These are phyloP conservation scores for Oeneis ivallda DNA, from an alignment of 2,888 invertebrate species.

Conservation along the genomic window DNA sequence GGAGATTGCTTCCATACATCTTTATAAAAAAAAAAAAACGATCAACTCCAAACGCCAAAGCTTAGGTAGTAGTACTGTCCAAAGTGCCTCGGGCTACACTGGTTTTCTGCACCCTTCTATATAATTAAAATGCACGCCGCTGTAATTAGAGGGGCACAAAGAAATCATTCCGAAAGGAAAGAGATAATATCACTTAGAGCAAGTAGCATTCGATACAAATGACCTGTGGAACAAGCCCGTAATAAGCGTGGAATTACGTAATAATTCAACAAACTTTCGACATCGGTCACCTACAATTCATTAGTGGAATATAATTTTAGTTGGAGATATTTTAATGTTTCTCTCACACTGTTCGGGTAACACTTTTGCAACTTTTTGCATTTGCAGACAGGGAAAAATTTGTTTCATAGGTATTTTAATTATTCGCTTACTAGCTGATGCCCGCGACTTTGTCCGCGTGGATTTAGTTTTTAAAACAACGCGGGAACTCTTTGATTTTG, in stretches of 20 bases:
- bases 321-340: not conserved
- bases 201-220: slow-evolving; percentile 37
- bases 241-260: slow-evolving; percentile 37
- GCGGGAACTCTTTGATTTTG: too few species aligned
- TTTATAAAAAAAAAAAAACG: not conserved
- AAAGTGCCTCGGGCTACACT: slow-evolving; percentile 53
- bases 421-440: too few species aligned
- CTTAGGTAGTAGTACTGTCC: slow-evolving; percentile 30
- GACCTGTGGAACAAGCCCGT: slow-evolving; percentile 22
- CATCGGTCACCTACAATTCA: slow-evolving; percentile 13
- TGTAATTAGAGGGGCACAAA: slow-evolving; percentile 65
- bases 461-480: too few species aligned
- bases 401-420: too few species aligned
- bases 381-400: too few species aligned
- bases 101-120: slow-evolving; percentile 65
- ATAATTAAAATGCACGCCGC: slow-evolving; percentile 70
- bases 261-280: slow-evolving; percentile 29
- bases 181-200: slow-evolving; percentile 64
- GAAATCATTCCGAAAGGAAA: slow-evolving; percentile 60
- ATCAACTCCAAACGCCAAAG: slow-evolving; percentile 6
- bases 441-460: too few species aligned
- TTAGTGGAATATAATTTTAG: slow-evolving; percentile 14
- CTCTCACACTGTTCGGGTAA: too few species aligned
- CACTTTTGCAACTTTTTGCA: too few species aligned
- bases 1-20: not conserved